These are phyloP conservation scores for Zonotrichia leucophrys DNA, from an alignment of 2,113 vertebrate species.

Conservation along the genomic window DNA sequence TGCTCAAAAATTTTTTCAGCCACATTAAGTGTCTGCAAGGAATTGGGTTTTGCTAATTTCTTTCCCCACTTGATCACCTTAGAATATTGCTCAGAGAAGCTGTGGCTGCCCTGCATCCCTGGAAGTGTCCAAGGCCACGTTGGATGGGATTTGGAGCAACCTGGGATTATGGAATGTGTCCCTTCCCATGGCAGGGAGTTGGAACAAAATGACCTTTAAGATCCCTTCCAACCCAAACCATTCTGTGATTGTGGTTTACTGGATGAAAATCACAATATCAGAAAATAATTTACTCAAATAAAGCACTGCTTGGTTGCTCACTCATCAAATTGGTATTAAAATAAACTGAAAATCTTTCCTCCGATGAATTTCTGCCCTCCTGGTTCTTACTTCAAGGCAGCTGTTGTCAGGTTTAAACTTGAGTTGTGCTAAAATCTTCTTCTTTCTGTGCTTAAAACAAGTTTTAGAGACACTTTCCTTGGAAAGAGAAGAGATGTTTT, in stretches of 20 bases:
- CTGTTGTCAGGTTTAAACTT: neutral
- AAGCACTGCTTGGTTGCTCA: neutral
- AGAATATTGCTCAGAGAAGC: neutral
- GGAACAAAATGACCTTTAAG: neutral
- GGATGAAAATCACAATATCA: neutral
- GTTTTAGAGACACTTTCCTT: neutral
- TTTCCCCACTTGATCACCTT: neutral
- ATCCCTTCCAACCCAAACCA: neutral
- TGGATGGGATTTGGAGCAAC: neutral
- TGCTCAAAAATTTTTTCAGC: neutral
- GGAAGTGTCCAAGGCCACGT: neutral
- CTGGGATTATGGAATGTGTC: neutral
- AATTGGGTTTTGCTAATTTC: neutral
- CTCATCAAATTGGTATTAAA: neutral
- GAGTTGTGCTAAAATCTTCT: neutral
- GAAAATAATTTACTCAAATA: neutral
- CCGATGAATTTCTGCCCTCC: rapidly evolving
- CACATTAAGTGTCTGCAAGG: neutral
- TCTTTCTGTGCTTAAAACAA: neutral
- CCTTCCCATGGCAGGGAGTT: neutral
- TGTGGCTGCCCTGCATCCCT: neutral
- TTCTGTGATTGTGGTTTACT: neutral
- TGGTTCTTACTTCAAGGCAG: neutral
- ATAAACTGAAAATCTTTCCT: neutral
- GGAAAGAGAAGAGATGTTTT: neutral